phyloP scores from a whole-genome alignment of 2,113 vertebrate genomes.

The Lasiurus borealis region DNA sequence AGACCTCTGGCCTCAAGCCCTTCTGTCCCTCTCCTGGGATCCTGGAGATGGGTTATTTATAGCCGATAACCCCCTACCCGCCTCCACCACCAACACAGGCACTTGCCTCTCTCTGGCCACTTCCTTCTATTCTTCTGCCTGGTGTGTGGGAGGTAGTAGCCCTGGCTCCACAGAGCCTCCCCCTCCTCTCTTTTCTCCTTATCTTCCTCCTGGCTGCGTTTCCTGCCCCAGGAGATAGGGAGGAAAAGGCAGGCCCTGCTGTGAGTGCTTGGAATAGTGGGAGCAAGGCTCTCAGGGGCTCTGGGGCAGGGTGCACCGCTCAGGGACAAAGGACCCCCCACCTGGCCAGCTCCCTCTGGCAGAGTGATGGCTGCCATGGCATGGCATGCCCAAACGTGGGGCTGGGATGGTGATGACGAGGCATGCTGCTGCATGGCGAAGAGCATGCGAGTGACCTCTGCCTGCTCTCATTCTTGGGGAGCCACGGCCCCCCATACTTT shows the following conservation, averaged over 20 bases:
- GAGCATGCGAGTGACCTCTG: neutral
- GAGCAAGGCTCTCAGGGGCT: neutral
- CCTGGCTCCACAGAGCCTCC: constrained; percentile 64
- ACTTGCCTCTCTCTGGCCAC: constrained; percentile 70
- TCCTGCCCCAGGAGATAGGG: constrained; percentile 75
- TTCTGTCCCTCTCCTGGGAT: constrained; percentile 61
- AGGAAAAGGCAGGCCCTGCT: constrained; percentile 71
- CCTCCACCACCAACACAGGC: neutral
- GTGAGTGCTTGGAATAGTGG: constrained; percentile 12
- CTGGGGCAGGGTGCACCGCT: fast-evolving
- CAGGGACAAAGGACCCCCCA: fast-evolving
- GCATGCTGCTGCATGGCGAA: fast-evolving
- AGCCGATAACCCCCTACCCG: neutral
- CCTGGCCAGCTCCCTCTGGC: neutral
- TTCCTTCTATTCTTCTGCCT: constrained; percentile 87
- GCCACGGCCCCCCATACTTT: neutral
- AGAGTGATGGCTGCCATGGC: fast-evolving
- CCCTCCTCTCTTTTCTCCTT: constrained; percentile 73
- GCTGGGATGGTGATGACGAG: fast-evolving
- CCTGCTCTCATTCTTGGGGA: fast-evolving
- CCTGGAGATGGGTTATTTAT: constrained; percentile 84
- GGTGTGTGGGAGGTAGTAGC: constrained; percentile 59
- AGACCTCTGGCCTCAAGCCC: neutral
- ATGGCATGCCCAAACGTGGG: fast-evolving
- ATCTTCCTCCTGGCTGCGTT: constrained; percentile 78